These are phyloP conservation scores for Falco novaeseelandiae DNA, from an alignment of 2,797 vertebrate species.

Conservation along the genomic window DNA sequence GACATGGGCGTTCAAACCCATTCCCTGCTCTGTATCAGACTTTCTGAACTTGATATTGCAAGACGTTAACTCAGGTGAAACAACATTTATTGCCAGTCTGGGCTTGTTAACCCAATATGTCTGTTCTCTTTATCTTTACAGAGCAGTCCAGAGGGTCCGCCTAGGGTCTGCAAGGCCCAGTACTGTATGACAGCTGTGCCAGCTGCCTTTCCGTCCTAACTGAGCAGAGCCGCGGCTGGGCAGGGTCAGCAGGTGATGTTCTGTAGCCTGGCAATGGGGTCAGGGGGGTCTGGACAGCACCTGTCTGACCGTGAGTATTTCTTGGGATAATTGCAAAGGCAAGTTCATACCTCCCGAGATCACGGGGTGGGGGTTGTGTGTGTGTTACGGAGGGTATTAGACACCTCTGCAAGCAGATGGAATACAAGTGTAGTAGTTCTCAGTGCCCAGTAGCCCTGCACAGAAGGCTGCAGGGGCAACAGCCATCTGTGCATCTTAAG, in stretches of 20 bases:
- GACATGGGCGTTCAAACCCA: not conserved
- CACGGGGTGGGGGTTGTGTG: too few relatives aligned
- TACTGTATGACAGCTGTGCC: not conserved
- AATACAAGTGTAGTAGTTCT: not conserved
- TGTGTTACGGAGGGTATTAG: not conserved
- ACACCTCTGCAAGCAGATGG: not conserved
- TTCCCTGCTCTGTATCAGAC: not conserved
- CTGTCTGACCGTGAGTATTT: not conserved
- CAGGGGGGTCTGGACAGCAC: rapidly evolving
- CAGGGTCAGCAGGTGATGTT: not conserved
- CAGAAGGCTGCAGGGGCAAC: not conserved
- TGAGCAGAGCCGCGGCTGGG: not conserved
- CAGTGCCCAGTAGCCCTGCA: not conserved
- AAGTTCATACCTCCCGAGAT: not conserved
- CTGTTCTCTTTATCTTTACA: not conserved
- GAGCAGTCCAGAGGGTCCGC: not conserved
- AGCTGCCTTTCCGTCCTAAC: not conserved
- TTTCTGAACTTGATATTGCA: not conserved
- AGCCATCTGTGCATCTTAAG: not conserved
- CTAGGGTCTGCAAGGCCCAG: not conserved
- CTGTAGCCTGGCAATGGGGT: not conserved
- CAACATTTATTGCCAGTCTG: not conserved
- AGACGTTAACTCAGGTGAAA: not conserved
- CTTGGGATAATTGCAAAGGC: not conserved
- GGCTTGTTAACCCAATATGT: not conserved